These are phyloP conservation scores for Falco biarmicus DNA, from an alignment of 2,797 vertebrate genomes.

Conservation along the genomic window DNA sequence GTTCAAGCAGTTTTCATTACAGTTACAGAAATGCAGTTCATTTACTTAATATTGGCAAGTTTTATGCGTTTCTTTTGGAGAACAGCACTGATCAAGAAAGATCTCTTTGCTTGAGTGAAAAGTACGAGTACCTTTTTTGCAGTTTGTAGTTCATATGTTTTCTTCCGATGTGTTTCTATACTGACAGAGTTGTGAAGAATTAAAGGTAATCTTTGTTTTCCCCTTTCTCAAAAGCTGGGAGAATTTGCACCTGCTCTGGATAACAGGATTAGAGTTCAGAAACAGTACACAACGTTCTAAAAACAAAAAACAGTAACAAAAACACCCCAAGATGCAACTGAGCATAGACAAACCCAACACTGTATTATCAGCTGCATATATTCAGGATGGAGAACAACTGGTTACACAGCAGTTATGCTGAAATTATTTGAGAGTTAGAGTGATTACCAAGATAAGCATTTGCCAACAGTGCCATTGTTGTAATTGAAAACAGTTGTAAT, in stretches of 20 bases:
- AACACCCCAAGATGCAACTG: neutral
- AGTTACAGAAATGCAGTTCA: neutral
- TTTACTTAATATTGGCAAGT: neutral
- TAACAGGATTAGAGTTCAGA: neutral
- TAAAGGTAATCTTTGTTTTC: neutral
- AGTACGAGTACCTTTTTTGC: neutral
- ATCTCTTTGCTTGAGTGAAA: neutral
- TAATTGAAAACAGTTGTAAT: neutral
- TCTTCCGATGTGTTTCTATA: neutral
- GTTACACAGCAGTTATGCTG: neutral
- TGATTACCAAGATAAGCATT: neutral
- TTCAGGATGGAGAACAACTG: neutral
- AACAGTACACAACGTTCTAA: rapidly evolving
- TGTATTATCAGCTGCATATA: neutral
- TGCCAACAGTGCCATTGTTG: neutral
- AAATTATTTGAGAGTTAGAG: neutral
- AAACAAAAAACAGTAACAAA: neutral
- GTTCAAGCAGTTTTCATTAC: neutral
- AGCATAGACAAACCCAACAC: neutral
- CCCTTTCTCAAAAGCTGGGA: neutral
- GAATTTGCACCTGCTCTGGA: neutral
- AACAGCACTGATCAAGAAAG: neutral
- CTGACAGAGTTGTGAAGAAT: neutral
- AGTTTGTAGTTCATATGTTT: neutral
- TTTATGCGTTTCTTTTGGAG: neutral